phyloP scores from a whole-genome alignment of 53 echinoderm and acorn worm species.

The Hippasteria phrygiana region DNA sequence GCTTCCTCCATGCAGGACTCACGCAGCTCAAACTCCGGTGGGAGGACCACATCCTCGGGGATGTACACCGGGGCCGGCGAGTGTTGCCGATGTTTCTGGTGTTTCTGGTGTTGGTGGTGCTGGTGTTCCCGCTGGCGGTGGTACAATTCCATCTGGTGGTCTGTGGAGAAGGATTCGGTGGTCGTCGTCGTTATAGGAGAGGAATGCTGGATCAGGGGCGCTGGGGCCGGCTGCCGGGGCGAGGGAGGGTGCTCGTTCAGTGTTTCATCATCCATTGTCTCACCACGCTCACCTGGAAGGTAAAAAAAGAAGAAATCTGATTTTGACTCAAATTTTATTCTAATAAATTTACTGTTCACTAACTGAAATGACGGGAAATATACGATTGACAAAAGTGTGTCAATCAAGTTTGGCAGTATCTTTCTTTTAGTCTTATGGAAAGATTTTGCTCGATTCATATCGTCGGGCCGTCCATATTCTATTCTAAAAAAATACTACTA shows the following conservation, averaged over 20 bases:
- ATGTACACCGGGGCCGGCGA: constrained; percentile 70
- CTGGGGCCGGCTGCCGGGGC: constrained; percentile 25
- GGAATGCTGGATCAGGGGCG: constrained; percentile 18
- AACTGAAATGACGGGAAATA: no score
- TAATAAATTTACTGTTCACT: no score
- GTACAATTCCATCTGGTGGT: background rate
- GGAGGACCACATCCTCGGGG: constrained; percentile 88
- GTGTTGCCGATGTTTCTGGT: background rate
- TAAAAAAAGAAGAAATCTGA: background rate
- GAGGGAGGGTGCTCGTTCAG: constrained; percentile 12
- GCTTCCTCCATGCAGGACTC: constrained; percentile 79
- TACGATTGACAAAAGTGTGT: no score
- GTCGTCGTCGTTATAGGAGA: constrained; percentile 32
- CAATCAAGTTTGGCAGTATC: no score
- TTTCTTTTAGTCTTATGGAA: no score
- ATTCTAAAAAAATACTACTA: no score
- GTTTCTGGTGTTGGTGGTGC: constrained; percentile 11
- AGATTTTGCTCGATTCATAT: no score
- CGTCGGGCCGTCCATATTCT: no score
- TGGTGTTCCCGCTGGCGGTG: constrained; percentile 14
- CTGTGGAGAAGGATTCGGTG: constrained; percentile 23
- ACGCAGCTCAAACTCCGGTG: constrained; percentile 91
- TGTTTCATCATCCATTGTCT: constrained; percentile 32
- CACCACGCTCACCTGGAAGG: constrained; percentile 46
- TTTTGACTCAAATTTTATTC: no score